Evolutionary conservation across 2,797 vertebrate genomes (phyloP).

Genomic region (Adelosebastes latens): DNA sequence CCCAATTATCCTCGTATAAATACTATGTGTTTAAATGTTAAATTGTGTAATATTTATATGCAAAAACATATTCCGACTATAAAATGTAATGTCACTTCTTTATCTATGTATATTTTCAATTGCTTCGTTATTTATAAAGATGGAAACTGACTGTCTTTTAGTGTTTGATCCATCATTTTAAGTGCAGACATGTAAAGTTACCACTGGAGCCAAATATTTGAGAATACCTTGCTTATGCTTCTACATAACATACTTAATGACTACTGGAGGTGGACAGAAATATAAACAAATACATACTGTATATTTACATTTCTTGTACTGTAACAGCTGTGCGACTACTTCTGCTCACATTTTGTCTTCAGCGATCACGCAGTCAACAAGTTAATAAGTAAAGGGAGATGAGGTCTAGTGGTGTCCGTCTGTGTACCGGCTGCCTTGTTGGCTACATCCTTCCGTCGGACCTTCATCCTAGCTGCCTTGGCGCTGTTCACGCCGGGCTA

Average conservation of each 20-base stretch:
- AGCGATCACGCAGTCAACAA: background rate
- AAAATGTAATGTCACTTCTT: background rate
- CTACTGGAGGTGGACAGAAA: background rate
- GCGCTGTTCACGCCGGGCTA: background rate
- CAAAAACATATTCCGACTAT: background rate
- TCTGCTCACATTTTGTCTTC: background rate
- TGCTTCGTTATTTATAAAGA: conserved; percentile 1
- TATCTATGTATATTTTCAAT: background rate
- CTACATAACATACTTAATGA: background rate
- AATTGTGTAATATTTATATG: background rate
- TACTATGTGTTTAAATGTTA: background rate
- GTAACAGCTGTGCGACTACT: no score
- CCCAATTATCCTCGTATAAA: background rate
- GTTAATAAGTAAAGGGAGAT: background rate
- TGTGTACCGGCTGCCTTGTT: background rate
- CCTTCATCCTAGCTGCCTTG: background rate
- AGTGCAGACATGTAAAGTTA: background rate
- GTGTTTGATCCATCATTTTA: background rate
- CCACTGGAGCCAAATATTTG: background rate
- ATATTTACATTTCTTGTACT: background rate
- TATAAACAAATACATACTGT: background rate
- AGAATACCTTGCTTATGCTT: background rate
- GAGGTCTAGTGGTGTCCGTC: background rate
- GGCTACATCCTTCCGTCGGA: background rate
- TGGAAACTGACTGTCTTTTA: background rate